phyloP scores from a whole-genome alignment of 2,797 vertebrate species.

The Amniataba percoides region DNA sequence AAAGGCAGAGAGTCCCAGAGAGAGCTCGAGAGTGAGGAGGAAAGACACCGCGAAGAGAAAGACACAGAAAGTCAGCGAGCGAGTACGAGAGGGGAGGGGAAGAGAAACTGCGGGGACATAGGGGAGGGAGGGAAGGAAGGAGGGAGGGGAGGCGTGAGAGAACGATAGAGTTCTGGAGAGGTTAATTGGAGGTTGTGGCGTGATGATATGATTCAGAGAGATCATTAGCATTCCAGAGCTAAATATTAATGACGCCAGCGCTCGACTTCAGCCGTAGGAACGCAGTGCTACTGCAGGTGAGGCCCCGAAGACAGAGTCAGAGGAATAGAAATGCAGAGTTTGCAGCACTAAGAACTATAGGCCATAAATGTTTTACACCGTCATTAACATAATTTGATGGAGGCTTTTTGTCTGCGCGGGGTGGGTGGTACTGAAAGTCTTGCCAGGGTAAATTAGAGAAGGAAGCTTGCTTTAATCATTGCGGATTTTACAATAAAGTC shows the following conservation, averaged over 20 bases:
- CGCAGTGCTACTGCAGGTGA: constrained; percentile 66
- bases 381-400: constrained; percentile 82
- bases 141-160: background rate
- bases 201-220: constrained; percentile 81
- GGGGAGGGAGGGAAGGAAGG: background rate
- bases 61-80: constrained; percentile 39
- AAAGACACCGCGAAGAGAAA: constrained; percentile 41
- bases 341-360: constrained; percentile 69
- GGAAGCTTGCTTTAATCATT: constrained; percentile 52
- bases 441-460: constrained; percentile 50
- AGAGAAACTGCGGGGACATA: background rate
- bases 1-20: constrained; percentile 73
- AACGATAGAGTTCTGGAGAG: constrained; percentile 65
- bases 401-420: constrained; percentile 60
- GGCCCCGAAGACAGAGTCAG: constrained; percentile 59
- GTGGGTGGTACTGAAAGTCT: constrained; percentile 40
- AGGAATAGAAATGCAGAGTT: constrained; percentile 70
- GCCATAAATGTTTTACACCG: constrained; percentile 82
- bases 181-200: constrained; percentile 84
- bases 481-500: constrained; percentile 59
- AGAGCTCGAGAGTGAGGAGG: constrained; percentile 64
- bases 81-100: constrained; percentile 3
- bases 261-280: constrained; percentile 68
- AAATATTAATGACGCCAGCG: constrained; percentile 83
- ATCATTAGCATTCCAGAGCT: constrained; percentile 82